A percentile compares a stretch with the other conserved stretches of the same genome.
phyloP scores from a whole-genome alignment of 2,113 vertebrate species.

The Vidua chalybeata region DNA sequence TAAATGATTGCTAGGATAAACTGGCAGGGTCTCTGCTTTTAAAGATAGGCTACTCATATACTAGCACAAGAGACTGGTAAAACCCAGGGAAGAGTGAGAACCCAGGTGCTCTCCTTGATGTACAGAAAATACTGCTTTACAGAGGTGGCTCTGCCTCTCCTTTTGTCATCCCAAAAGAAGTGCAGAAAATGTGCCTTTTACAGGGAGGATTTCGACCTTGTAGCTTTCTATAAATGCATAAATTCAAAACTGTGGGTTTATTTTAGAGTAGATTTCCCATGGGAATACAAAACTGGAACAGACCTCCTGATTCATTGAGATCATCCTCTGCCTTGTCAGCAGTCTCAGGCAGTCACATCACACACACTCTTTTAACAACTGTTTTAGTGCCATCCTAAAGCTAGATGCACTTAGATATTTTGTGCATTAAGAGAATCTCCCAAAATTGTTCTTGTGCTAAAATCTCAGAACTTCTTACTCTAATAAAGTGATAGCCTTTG shows the following conservation, averaged over 20 bases:
- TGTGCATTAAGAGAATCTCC: neutral
- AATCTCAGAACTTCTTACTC: neutral
- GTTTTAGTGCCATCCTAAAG: neutral
- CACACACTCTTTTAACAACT: neutral
- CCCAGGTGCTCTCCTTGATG: fast-evolving
- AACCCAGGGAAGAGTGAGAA: neutral
- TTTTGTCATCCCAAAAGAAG: neutral
- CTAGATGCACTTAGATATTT: neutral
- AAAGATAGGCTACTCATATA: neutral
- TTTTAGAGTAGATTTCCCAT: neutral
- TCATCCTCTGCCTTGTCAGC: neutral
- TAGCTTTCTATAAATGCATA: neutral
- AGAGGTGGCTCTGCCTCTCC: neutral
- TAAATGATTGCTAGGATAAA: neutral
- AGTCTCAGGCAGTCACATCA: neutral
- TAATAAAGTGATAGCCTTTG: neutral
- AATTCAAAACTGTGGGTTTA: neutral
- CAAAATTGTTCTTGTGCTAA: neutral
- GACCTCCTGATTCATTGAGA: neutral
- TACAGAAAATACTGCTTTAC: neutral
- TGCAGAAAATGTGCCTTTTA: neutral
- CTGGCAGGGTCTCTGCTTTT: neutral
- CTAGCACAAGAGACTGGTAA: neutral
- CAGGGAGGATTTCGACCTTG: neutral
- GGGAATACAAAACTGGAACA: neutral